These are phyloP conservation scores for Netelia virgata DNA, from an alignment of 2,888 invertebrate genomes.

Conservation along the genomic window DNA sequence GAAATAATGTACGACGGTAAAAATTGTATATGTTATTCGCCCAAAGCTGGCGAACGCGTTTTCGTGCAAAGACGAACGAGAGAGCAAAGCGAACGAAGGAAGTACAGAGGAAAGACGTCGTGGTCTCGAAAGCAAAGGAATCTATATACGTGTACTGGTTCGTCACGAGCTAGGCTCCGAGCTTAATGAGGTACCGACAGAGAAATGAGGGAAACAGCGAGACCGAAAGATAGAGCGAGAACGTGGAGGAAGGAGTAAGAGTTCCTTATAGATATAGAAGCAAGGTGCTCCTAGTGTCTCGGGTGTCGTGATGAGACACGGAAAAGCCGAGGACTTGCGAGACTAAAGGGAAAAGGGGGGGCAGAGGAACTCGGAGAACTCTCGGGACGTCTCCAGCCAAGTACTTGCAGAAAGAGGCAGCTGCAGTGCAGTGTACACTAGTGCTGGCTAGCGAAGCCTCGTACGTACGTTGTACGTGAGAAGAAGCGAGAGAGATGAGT, in stretches of 20 bases:
- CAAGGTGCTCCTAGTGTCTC: constrained; percentile 53
- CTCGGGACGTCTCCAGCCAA: constrained; percentile 65
- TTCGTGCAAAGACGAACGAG: constrained; percentile 34
- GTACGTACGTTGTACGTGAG: constrained; percentile 5
- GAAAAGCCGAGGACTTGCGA: constrained; percentile 62
- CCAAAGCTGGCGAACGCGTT: background rate
- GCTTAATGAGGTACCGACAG: constrained; percentile 63
- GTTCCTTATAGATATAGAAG: constrained; percentile 24
- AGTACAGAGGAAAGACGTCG: constrained; percentile 49
- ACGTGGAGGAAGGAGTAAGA: constrained; percentile 11
- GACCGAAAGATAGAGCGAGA: constrained; percentile 38
- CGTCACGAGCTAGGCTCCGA: constrained; percentile 46
- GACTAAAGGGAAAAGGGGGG: constrained; percentile 30
- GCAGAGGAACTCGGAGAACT: constrained; percentile 58
- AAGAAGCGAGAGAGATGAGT: constrained; percentile 43
- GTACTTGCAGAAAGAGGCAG: constrained; percentile 64
- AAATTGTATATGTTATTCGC: constrained; percentile 13
- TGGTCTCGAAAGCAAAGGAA: constrained; percentile 49
- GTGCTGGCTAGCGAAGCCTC: constrained; percentile 47
- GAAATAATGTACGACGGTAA: constrained; percentile 9
- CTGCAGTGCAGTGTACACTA: constrained; percentile 44
- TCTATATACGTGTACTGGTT: constrained; percentile 33
- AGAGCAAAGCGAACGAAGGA: constrained; percentile 51
- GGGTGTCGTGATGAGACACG: constrained; percentile 69
- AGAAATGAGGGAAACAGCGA: constrained; percentile 24